phyloP scores from a whole-genome alignment of 2,113 vertebrate genomes.

The Illadopsis cleaveri region DNA sequence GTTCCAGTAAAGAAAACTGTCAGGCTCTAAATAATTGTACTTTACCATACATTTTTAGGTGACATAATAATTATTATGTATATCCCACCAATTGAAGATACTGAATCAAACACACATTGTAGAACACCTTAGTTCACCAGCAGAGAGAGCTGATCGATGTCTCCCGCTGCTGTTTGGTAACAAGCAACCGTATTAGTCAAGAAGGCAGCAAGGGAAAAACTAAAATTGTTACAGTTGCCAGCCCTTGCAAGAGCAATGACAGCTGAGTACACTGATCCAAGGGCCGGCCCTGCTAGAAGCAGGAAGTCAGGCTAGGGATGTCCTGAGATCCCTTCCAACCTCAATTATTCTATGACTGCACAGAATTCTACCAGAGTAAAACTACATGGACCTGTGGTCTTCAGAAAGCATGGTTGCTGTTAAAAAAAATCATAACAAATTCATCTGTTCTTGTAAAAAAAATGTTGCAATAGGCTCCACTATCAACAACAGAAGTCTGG shows the following conservation, averaged over 20 bases:
- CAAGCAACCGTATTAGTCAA: not conserved
- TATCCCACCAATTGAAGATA: not conserved
- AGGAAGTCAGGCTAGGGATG: not conserved
- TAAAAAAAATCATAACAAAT: not conserved
- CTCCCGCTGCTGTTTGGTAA: accelerated
- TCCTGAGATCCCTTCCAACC: not conserved
- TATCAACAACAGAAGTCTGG: not conserved
- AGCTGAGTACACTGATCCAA: not conserved
- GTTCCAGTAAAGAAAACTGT: not conserved
- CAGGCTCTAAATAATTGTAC: not conserved
- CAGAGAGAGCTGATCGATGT: not conserved
- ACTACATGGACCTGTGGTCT: not conserved
- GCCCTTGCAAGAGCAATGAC: not conserved
- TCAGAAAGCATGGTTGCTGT: not conserved
- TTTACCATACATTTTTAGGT: not conserved
- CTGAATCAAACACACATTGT: not conserved
- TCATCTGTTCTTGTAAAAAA: not conserved
- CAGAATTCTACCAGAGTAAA: not conserved
- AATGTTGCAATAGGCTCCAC: not conserved
- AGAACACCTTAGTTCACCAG: not conserved
- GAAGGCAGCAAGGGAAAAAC: not conserved
- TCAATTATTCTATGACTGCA: not conserved
- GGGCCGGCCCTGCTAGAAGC: not conserved
- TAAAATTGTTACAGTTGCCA: not conserved
- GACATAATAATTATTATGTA: not conserved